phyloP scores from a whole-genome alignment of 2,797 vertebrate genomes.

The Microctenopoma lineatum region DNA sequence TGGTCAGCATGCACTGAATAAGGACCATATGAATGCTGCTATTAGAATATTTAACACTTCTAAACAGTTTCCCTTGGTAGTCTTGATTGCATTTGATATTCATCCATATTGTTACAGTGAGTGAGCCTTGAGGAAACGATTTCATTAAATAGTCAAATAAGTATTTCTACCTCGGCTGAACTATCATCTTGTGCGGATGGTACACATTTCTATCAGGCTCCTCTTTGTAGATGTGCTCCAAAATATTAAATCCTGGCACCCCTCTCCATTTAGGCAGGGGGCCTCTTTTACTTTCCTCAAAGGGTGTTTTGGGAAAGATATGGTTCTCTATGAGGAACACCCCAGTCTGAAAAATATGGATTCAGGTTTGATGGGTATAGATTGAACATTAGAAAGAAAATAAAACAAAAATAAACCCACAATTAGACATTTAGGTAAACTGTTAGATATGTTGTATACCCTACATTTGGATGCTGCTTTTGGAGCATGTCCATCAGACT shows the following conservation, averaged over 20 bases:
- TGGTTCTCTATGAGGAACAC: slow-evolving; percentile 79
- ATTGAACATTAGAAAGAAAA: background rate
- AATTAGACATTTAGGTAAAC: no score
- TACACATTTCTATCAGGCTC: background rate
- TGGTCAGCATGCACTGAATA: background rate
- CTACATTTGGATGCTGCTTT: no score
- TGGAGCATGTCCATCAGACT: no score
- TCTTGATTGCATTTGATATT: background rate
- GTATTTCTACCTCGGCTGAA: slow-evolving; percentile 30
- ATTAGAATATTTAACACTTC: background rate
- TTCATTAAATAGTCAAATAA: background rate
- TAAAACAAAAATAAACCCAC: no score
- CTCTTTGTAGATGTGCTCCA: slow-evolving; percentile 50
- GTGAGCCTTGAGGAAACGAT: background rate
- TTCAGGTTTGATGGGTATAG: no score
- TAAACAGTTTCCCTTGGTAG: no score
- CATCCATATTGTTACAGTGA: background rate
- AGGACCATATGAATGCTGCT: background rate
- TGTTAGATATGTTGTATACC: no score
- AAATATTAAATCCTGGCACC: slow-evolving; percentile 58
- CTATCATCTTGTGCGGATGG: slow-evolving; percentile 43
- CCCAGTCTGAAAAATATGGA: background rate
- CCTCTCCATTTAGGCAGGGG: slow-evolving; percentile 43
- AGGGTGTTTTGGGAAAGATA: slow-evolving; percentile 66
- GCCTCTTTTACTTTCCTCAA: slow-evolving; percentile 34